These are phyloP conservation scores for Drosophila mimetica DNA, from an alignment of 2,888 invertebrate species.

Conservation along the genomic window DNA sequence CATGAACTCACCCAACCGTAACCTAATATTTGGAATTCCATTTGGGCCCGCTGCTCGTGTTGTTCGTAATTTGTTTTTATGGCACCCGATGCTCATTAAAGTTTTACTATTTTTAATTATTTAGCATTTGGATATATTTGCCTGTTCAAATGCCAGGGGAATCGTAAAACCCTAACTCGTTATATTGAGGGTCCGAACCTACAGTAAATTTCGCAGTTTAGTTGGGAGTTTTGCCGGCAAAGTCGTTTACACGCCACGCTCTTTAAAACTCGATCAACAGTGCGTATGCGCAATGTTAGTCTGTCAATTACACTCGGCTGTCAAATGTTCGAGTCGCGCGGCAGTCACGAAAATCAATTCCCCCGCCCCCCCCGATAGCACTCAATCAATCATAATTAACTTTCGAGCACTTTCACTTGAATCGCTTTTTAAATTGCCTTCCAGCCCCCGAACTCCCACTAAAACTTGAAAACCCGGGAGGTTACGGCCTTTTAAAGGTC, in stretches of 20 bases:
- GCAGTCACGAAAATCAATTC: constrained; percentile 63
- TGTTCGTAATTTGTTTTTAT: constrained; percentile 39
- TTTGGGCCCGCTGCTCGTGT: constrained; percentile 32
- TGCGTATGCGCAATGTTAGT: constrained; percentile 54
- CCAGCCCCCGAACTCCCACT: neutral
- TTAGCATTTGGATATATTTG: constrained; percentile 38
- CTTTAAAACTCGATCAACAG: constrained; percentile 45
- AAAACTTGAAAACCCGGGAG: constrained; percentile 14
- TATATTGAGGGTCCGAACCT: constrained; percentile 2
- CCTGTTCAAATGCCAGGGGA: constrained; percentile 35
- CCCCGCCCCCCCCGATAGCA: constrained; percentile 53
- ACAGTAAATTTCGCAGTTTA: constrained; percentile 11
- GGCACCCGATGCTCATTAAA: constrained; percentile 42
- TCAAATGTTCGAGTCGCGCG: constrained; percentile 42
- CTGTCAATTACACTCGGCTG: constrained; percentile 60
- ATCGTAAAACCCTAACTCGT: constrained; percentile 40
- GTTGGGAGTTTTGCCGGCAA: constrained; percentile 20
- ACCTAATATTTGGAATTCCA: constrained; percentile 50
- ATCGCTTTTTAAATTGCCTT: constrained; percentile 54
- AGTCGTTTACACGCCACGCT: constrained; percentile 26
- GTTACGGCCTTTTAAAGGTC: constrained; percentile 1
- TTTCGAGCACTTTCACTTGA: constrained; percentile 58
- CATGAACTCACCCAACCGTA: constrained; percentile 9
- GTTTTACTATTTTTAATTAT: constrained; percentile 60
- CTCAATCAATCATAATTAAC: constrained; percentile 76